Evolutionary conservation across 2,888 invertebrate genomes (phyloP).

Genomic region (Melanophora roralis): DNA sequence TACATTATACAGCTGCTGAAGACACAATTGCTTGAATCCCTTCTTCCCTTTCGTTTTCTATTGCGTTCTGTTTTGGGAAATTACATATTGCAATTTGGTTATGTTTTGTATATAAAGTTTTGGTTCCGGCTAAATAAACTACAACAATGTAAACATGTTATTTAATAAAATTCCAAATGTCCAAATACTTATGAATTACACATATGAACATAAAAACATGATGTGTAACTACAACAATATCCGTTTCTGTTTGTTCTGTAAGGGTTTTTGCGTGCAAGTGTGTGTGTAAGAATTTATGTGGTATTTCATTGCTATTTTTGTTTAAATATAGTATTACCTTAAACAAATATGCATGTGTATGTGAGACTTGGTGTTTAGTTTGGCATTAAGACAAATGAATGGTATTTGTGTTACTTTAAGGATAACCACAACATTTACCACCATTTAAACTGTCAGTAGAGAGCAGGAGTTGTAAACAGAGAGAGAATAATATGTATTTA

Average conservation of each 20-base stretch:
- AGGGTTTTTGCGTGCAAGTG: neutral
- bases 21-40: too few species aligned
- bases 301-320: neutral
- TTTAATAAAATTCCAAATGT: neutral
- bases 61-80: too few species aligned
- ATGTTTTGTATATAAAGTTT: too few species aligned
- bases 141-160: too few species aligned
- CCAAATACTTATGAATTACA: neutral
- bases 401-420: conserved; percentile 44
- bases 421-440: conserved; percentile 42
- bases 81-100: too few species aligned
- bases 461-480: too few species aligned
- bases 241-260: neutral
- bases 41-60: too few species aligned
- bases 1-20: too few species aligned
- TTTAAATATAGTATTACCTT: neutral
- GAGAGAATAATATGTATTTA: neutral
- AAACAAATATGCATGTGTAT: neutral
- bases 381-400: conserved; percentile 36
- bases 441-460: conserved; percentile 14
- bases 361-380: neutral
- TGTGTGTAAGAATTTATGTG: neutral
- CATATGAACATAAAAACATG: neutral
- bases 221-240: neutral
- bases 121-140: too few species aligned